Percentiles rank a stretch among this genome's conserved stretches.
Conservation (phyloP, 2,113 vertebrate species). For the Ctenomys sociabilis region DNA sequence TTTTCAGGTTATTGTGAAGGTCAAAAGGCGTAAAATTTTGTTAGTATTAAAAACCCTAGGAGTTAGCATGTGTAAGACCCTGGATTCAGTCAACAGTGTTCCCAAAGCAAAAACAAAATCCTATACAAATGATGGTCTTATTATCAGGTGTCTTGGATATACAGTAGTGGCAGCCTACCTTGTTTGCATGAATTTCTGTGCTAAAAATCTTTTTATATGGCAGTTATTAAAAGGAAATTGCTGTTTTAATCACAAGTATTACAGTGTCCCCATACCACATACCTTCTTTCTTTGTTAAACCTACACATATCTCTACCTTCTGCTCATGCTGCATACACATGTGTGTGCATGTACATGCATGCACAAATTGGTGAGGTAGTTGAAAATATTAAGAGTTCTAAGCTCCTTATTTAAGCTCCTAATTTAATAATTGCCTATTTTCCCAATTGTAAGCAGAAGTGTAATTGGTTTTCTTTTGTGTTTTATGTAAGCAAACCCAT, state of each 20-base stretch:
- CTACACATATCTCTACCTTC: neutral
- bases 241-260: neutral
- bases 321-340: neutral
- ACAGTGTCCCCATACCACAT: neutral
- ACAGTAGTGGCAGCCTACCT: neutral
- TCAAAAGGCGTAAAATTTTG: conserved; percentile 46
- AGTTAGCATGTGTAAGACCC: neutral
- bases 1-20: neutral
- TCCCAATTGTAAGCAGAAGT: neutral
- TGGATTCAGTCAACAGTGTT: neutral
- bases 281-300: conserved; percentile 15
- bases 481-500: conserved; percentile 11
- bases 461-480: conserved; percentile 1
- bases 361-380: neutral
- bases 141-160: conserved; percentile 1
- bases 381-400: conserved; percentile 54
- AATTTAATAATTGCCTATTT: conserved; percentile 33
- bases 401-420: neutral
- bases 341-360: neutral
- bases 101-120: neutral
- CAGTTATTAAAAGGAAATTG: conserved; percentile 39
- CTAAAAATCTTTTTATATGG: conserved; percentile 31
- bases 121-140: conserved; percentile 20
- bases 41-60: conserved; percentile 19
- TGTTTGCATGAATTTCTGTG: conserved; percentile 22